Conservation (phyloP, 2,113 vertebrate genomes). For the Amia ocellicauda region DNA sequence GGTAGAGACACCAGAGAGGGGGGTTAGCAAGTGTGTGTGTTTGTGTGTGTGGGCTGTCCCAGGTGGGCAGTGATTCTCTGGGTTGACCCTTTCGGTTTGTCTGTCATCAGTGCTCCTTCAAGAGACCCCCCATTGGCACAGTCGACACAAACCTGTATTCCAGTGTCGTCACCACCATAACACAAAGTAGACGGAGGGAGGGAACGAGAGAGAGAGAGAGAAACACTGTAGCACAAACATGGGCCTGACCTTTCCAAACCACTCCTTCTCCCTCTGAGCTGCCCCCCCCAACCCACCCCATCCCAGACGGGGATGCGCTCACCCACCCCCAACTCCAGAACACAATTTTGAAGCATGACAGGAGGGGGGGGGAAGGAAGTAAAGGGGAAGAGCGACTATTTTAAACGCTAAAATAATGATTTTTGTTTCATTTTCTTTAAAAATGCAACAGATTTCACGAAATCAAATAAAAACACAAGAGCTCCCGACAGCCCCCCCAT, state of each 20-base stretch:
- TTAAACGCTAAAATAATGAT: too few relatives aligned
- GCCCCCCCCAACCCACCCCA: not conserved
- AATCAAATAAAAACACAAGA: not conserved
- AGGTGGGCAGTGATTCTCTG: too few relatives aligned
- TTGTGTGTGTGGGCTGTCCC: too few relatives aligned
- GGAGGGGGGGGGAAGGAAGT: not conserved
- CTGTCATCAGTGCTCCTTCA: too few relatives aligned
- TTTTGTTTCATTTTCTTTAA: too few relatives aligned
- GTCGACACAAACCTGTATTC: not conserved
- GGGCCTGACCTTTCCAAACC: not conserved
- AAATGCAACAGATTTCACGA: too few relatives aligned
- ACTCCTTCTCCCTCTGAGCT: not conserved
- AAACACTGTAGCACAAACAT: not conserved
- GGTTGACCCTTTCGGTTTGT: too few relatives aligned
- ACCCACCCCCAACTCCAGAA: not conserved
- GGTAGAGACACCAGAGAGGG: too few relatives aligned
- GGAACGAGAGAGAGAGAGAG: not conserved
- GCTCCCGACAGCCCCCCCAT: too few relatives aligned
- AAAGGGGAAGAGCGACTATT: not conserved
- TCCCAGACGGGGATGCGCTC: not conserved
- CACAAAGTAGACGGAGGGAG: slow-evolving; percentile 28
- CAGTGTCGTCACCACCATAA: slow-evolving; percentile 23
- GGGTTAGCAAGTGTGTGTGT: not conserved
- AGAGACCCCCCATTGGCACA: too few relatives aligned
- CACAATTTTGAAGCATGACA: not conserved